These are phyloP conservation scores for Manis crassicaudata DNA, from an alignment of 2,797 vertebrate genomes.

Conservation along the genomic window DNA sequence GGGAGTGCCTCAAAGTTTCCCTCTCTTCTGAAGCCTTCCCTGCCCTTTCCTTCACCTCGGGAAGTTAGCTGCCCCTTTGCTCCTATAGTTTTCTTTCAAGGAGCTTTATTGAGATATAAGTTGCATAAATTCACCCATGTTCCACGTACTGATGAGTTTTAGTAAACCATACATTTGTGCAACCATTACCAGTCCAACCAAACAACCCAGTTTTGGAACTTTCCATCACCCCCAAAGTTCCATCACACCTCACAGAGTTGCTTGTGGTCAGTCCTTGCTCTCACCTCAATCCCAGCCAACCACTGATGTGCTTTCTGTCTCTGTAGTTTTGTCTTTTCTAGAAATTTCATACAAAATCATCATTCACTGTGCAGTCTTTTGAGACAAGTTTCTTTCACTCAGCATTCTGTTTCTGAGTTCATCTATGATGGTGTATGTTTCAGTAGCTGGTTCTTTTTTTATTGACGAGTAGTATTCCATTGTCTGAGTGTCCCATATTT, in stretches of 20 bases:
- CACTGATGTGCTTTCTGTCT: background rate
- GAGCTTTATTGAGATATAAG: background rate
- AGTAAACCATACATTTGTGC: background rate
- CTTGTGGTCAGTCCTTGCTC: background rate
- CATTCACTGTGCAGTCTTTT: background rate
- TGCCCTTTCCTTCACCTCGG: background rate
- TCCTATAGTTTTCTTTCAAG: background rate
- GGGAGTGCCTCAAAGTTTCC: background rate
- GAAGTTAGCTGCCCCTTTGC: background rate
- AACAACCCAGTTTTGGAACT: background rate
- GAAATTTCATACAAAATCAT: background rate
- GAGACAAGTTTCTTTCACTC: background rate
- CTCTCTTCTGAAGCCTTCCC: background rate
- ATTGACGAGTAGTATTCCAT: background rate
- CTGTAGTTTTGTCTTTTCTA: background rate
- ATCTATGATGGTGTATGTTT: background rate
- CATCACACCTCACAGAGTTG: background rate
- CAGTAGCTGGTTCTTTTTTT: background rate
- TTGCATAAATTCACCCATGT: background rate
- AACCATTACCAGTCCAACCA: too few relatives aligned
- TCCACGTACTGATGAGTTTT: background rate
- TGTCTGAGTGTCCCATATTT: background rate
- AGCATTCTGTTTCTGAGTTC: background rate
- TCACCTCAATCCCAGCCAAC: background rate
- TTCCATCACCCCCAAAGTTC: background rate